Conservation (phyloP, 2,113 vertebrate genomes). For the Ascaphus truei region DNA sequence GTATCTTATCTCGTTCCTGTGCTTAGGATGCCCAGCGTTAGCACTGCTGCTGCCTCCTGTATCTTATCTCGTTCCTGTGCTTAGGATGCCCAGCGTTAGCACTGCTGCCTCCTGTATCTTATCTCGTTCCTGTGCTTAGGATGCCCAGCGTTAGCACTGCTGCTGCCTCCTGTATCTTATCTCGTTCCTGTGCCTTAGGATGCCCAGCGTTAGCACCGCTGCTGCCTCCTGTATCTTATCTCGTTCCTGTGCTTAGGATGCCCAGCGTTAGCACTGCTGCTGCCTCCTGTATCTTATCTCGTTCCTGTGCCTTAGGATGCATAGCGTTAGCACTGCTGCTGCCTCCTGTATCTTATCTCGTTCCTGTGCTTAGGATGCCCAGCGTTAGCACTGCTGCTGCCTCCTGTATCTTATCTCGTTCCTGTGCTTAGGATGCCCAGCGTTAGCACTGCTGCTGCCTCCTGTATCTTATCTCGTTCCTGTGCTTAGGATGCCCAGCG, state of each 20-base stretch:
- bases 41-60: not conserved
- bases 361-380: slow-evolving; percentile 4
- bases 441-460: not conserved
- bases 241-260: slow-evolving; percentile 2
- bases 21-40: not conserved
- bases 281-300: slow-evolving; percentile 7
- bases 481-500: not conserved
- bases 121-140: slow-evolving; percentile 14
- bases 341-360: slow-evolving; percentile 8
- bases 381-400: not conserved
- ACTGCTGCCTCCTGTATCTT: not conserved
- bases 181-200: slow-evolving; percentile 7
- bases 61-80: slow-evolving; percentile 16
- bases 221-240: slow-evolving; percentile 1
- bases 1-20: slow-evolving; percentile 12
- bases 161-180: not conserved
- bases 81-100: not conserved
- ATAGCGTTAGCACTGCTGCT: not conserved
- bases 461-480: slow-evolving; percentile 11
- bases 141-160: not conserved
- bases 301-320: slow-evolving; percentile 4
- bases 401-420: slow-evolving; percentile 12
- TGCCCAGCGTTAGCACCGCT: not conserved
- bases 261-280: not conserved
- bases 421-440: not conserved